Evolutionary conservation across 1,140 invertebrate species (phyloP), one percentile per base, ranked within the genome.

Genomic region (Drosophila ercepeae): DNA sequence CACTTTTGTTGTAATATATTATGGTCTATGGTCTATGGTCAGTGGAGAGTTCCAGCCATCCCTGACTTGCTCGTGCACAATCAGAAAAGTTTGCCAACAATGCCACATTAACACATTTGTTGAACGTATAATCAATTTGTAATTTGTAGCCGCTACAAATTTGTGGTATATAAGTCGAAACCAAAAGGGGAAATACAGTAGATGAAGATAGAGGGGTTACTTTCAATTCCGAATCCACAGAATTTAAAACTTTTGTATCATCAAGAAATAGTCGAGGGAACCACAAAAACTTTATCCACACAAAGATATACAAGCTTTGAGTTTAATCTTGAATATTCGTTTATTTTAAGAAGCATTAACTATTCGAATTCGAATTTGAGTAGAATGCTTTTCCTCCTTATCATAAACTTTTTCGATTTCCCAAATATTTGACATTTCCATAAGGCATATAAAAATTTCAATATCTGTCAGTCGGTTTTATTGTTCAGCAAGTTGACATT

Each of bases 81-180:
- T 60, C 72, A 45, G 68, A 84, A 88, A 88, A 88, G 82, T 72
- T 83, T 68, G 52, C 82, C 79, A 88, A 88, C 82, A 88, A 88
- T 82, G 82, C 82, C 82, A 88, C 82, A 88, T 88, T 88, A 88
- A 88, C 82, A 88, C 82, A 88, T 88, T 88, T 88, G 82, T 88
- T 88, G 82, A 88, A 88, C 82, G 82, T 88, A 88, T 88, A 88
- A 88, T 88, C 82, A 88, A 88, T 88, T 88, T 88, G 82, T 88
- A 88, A 88, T 88, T 88, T 88, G 82, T 88, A 88, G 82, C 82
- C 82, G 69, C 82, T 88, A 73, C 82, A 88, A 88, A 88, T 84
- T 86, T 76, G 81, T 86, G 72, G 81, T 61, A 74, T 73, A 76
- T 70, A 86, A 76, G 68, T 76, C 58, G 71, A 63, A 76, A 77